These are phyloP conservation scores for Brachypodius melanocephalos DNA, from an alignment of 2,113 vertebrate species.

Conservation along the genomic window DNA sequence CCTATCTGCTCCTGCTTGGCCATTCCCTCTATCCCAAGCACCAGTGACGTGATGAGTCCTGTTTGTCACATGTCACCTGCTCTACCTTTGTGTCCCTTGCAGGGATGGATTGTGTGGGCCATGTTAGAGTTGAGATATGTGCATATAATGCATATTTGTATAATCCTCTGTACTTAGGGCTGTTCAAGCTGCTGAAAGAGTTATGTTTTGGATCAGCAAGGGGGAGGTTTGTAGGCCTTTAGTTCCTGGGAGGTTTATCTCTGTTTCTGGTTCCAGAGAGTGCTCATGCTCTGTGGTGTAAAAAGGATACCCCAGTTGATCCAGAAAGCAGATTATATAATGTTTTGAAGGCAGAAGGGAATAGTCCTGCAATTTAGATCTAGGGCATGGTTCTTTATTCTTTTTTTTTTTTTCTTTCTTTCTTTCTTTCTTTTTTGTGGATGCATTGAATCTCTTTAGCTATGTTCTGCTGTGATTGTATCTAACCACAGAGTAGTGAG, in stretches of 20 bases:
- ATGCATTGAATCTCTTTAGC: not conserved
- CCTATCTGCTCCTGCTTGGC: not conserved
- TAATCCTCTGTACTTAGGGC: not conserved
- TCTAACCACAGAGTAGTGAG: not conserved
- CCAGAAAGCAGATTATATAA: not conserved
- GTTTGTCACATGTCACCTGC: rapidly evolving
- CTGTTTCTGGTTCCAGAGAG: not conserved
- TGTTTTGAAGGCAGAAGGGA: not conserved
- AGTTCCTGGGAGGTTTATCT: not conserved
- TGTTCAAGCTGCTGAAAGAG: not conserved
- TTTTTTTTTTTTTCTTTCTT: not conserved
- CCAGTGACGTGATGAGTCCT: rapidly evolving
- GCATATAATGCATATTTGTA: not conserved
- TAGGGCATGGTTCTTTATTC: not conserved
- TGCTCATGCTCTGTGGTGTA: not conserved
- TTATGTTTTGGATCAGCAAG: not conserved
- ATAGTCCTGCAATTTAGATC: not conserved
- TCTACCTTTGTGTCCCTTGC: not conserved
- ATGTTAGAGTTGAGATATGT: not conserved
- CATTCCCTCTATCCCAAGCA: not conserved
- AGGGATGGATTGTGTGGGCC: not conserved
- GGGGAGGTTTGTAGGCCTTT: not conserved
- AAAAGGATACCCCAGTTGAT: not conserved
- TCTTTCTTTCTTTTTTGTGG: not conserved
- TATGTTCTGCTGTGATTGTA: not conserved